Evolutionary conservation across 2,797 vertebrate genomes (phyloP), one percentile per base, ranked within the genome.

Genomic region (Poeciliopsis paucimaculata): DNA sequence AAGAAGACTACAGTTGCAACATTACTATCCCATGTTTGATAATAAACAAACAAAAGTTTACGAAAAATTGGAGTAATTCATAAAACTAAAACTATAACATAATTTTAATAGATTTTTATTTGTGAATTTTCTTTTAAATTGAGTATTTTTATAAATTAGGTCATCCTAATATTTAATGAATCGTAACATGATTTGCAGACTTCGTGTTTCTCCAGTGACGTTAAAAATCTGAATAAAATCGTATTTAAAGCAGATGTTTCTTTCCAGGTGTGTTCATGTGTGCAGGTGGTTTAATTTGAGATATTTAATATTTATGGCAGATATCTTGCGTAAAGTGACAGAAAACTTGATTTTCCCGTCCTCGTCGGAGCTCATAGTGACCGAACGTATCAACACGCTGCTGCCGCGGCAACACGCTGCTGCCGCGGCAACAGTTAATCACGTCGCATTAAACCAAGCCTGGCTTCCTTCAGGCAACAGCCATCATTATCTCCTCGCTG

Each of bases 401-500:
- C 73, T 47, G 78, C 46, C 46, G 3, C 15, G 46, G 46, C 46
- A 46, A 46, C 46, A 5, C 15, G 15, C 2, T n/a, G 79, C 77
- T 83, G 53, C 85, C 77, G 86, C 82, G 84, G 85, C 83, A 70
- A 43, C 77, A 73, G 55, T 78, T 75, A 86, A 89, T 57, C 85
- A 75, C 28, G 66, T 85, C 80, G 90, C 87, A 89, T 86, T 82
- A 45, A 15, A 80, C 66, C 71, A 80, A 34, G 83, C 84, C 78
- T 62, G 62, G 57, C 77, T 87, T 81, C 89, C 89, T 92, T 75
- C 83, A 82, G 91, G 90, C 91, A 66, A 74, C 66, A 78, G 82
- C 80, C 83, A 88, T 86, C 84, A 90, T 89, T 91, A 89, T 91
- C 90, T 91, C 90, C 77, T 60, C 86, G 77, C 78, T 77, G 90